A percentile compares a stretch with the other conserved stretches of the same genome.
Conservation (phyloP, 1,140 invertebrate genomes). For the Vanessa atalanta region DNA sequence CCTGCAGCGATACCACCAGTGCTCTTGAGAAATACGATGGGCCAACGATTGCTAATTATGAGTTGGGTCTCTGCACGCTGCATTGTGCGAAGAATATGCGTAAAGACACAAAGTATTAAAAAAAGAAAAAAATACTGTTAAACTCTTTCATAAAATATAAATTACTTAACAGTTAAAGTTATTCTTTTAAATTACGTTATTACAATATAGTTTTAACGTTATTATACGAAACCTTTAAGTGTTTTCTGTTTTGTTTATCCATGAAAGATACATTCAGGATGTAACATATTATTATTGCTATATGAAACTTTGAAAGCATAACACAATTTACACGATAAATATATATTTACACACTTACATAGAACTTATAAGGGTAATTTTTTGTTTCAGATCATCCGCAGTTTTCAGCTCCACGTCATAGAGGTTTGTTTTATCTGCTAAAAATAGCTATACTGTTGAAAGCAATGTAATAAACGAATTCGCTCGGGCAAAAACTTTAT, state of each 20-base stretch:
- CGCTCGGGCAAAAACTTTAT: constrained; percentile 13
- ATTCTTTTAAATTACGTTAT: background rate
- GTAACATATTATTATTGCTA: too few relatives aligned
- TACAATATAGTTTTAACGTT: too few relatives aligned
- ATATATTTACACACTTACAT: too few relatives aligned
- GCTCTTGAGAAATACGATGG: constrained; percentile 47
- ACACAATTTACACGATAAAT: too few relatives aligned
- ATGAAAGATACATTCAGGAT: too few relatives aligned
- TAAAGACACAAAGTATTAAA: background rate
- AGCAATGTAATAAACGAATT: constrained; percentile 24
- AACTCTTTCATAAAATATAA: background rate
- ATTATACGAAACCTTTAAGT: too few relatives aligned
- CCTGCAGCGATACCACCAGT: constrained; percentile 52
- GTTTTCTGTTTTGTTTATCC: too few relatives aligned
- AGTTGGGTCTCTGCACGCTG: constrained; percentile 4
- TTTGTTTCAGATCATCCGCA: constrained; percentile 21
- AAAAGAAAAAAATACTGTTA: background rate
- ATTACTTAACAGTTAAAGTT: background rate
- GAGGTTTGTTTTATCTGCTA: constrained; percentile 19
- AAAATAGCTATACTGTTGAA: constrained; percentile 7
- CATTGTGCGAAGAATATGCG: constrained; percentile 8
- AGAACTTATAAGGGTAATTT: background rate
- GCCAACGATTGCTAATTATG: constrained; percentile 47
- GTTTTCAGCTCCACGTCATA: constrained; percentile 18
- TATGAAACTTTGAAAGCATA: too few relatives aligned